phyloP scores from a whole-genome alignment of 2,888 invertebrate genomes.

The Digitonthophagus gazella region DNA sequence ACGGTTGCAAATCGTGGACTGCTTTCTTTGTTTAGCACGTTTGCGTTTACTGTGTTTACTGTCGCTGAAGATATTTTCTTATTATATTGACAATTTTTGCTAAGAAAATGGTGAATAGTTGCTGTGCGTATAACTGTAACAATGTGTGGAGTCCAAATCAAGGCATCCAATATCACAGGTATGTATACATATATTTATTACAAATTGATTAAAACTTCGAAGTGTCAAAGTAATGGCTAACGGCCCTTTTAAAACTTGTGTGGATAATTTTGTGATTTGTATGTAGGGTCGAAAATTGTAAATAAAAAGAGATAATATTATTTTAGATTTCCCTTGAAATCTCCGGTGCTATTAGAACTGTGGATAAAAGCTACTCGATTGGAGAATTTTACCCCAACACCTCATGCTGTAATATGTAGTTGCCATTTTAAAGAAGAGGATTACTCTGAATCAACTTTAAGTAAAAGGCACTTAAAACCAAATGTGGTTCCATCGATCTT shows the following conservation, averaged over 20 bases:
- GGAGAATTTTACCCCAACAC: background rate
- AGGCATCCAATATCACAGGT: background rate
- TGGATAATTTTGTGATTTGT: no score
- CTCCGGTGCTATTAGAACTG: background rate
- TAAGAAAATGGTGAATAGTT: background rate
- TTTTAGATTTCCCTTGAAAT: slow-evolving; percentile 1
- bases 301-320: background rate
- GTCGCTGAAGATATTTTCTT: background rate
- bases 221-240: background rate
- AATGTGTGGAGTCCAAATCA: slow-evolving; percentile 3
- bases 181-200: background rate
- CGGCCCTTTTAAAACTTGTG: no score
- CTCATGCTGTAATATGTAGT: background rate
- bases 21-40: background rate
- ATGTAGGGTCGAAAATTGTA: no score
- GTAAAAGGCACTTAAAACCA: background rate
- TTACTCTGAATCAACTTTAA: background rate
- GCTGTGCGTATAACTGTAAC: background rate
- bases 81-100: background rate
- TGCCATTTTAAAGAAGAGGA: background rate
- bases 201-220: background rate
- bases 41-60: background rate
- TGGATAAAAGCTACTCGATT: background rate
- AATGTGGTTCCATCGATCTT: background rate
- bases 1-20: background rate